Evolutionary conservation across 2,888 invertebrate species (phyloP).

Genomic region (Sepiola atlantica): DNA sequence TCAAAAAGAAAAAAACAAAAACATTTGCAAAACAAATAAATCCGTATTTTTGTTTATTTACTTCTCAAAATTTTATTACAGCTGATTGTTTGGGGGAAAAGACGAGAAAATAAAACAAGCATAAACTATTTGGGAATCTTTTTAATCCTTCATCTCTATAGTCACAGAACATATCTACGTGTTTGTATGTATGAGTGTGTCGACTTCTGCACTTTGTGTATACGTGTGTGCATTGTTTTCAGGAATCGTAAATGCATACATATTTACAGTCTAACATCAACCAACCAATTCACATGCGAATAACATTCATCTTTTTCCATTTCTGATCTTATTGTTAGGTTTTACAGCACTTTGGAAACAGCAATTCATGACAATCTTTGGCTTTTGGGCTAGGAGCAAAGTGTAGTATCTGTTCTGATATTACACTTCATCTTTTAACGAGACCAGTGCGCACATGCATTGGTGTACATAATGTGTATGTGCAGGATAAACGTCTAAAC

Average conservation of each 20-base stretch:
- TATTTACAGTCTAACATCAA: background rate
- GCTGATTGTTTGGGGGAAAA: background rate
- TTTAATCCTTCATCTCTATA: background rate
- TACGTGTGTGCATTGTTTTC: background rate
- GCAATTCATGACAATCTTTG: too few species aligned
- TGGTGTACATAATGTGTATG: too few species aligned
- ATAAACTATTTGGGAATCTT: background rate
- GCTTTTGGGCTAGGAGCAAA: too few species aligned
- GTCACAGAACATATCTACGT: background rate
- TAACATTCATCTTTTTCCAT: background rate
- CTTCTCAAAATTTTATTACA: background rate
- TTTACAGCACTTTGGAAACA: too few species aligned
- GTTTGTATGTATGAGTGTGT: background rate
- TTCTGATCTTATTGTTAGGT: background rate
- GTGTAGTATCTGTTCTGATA: too few species aligned
- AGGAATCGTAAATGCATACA: background rate
- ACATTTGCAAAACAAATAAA: background rate
- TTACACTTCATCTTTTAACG: too few species aligned
- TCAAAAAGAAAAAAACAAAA: background rate
- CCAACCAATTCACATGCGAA: background rate
- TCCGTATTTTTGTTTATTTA: background rate
- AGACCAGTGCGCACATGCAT: too few species aligned
- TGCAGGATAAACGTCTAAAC: too few species aligned
- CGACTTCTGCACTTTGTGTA: background rate
- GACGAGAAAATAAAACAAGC: background rate